Evolutionary conservation across 2,888 invertebrate genomes (phyloP), one percentile per base, ranked within the genome.

Genomic region (Trachelus troglodyta): DNA sequence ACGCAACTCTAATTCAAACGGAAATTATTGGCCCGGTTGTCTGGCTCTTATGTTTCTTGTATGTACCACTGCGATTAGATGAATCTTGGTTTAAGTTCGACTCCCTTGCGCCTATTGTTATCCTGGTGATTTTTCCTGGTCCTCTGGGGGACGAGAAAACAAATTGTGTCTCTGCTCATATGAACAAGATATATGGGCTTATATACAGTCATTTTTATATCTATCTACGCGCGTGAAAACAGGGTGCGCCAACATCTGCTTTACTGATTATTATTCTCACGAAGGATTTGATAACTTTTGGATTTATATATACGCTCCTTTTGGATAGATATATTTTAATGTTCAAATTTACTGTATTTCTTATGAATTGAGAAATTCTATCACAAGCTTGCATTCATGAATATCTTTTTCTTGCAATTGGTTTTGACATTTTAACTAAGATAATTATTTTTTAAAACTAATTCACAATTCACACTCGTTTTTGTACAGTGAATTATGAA

Each of bases 1-100:
- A 76, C 71, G 69, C 71, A 56, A 56, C 56, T 56, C 56, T 56
- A 56, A 56, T 56, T 56, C 56, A 56, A 56, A 56, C 56, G 56
- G 23, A 56, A 56, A 56, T 56, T 56, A 56, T 56, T 56, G 56
- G 56, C 56, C 56, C 56, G 23, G 23, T 56, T 56, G 56, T 56
- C 56, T 56, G 56, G 9, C 56, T 56, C 56, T 56, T 56, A 23
- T 56, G 23, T 23, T 23, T 56, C 56, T 56, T 56, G 56, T 56
- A 56, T 56, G 23, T 56, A 56, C 23, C 56, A 56, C 56, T 56
- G 56, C 23, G 23, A 56, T 56, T 23, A 56, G 23, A 9, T 23
- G 23, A 2, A 23, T 56, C 56, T 2, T 56, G 23, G 56, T 56
- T 56, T 56, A 23, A 9, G 23, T 56, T 56, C 9, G 23, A 23